A percentile compares a stretch with the other conserved stretches of the same genome.
phyloP scores from a whole-genome alignment of 2,797 vertebrate genomes.

The Malacoraja senta region DNA sequence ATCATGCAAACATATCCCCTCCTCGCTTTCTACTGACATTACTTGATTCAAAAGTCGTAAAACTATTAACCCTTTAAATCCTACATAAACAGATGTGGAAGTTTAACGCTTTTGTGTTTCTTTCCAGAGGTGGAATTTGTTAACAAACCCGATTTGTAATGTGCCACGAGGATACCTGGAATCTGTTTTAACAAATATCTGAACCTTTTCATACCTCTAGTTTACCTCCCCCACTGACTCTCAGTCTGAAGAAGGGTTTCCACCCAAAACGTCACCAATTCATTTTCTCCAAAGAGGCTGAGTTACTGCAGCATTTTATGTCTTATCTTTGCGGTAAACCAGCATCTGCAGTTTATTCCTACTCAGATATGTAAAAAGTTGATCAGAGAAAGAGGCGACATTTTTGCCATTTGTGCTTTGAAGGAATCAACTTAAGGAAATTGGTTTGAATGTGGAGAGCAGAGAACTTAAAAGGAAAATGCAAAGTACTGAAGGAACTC shows the following conservation, averaged over 20 bases:
- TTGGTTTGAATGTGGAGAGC: not conserved
- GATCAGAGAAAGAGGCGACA: too few species aligned
- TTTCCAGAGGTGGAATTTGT: not conserved
- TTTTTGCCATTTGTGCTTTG: not conserved
- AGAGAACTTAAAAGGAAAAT: not conserved
- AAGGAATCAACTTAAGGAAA: not conserved
- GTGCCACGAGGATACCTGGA: not conserved
- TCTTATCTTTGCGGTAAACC: too few species aligned
- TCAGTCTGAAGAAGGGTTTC: too few species aligned
- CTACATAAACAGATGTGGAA: not conserved
- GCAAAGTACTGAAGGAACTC: too few species aligned
- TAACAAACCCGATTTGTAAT: not conserved
- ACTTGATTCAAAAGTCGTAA: not conserved
- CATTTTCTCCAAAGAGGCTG: too few species aligned
- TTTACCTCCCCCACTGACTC: too few species aligned
- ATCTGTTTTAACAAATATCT: not conserved
- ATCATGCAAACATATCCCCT: slow-evolving; percentile 1
- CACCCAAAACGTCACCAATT: too few species aligned
- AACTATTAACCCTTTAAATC: not conserved
- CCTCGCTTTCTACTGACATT: not conserved
- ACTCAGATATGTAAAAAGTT: not conserved
- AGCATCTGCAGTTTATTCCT: too few species aligned
- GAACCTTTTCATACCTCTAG: too few species aligned
- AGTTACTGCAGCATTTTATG: too few species aligned
- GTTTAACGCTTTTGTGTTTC: not conserved